These are phyloP conservation scores for Stigmatopora nigra DNA, from an alignment of 2,113 vertebrate genomes.

Conservation along the genomic window DNA sequence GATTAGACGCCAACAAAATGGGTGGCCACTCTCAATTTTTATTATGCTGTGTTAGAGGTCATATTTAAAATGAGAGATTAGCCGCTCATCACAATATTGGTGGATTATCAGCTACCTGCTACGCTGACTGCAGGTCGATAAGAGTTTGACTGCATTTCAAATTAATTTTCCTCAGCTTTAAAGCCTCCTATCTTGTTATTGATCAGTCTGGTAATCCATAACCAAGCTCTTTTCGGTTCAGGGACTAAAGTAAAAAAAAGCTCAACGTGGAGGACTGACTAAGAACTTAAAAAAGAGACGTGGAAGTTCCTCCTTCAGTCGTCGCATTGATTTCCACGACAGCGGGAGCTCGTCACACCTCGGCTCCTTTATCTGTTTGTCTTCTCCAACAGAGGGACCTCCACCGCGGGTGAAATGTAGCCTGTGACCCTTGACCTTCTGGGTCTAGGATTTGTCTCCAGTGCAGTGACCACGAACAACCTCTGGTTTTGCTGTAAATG, in stretches of 20 bases:
- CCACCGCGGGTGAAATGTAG: constrained; percentile 63
- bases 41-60: constrained; percentile 63
- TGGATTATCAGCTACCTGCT: constrained; percentile 90
- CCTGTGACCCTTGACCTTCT: constrained; percentile 51
- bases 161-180: constrained; percentile 93
- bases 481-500: constrained; percentile 68
- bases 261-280: constrained; percentile 81
- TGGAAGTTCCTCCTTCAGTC: constrained; percentile 9
- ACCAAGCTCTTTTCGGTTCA: constrained; percentile 81
- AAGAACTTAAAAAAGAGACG: constrained; percentile 61
- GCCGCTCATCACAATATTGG: constrained; percentile 92
- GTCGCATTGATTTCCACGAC: constrained; percentile 50
- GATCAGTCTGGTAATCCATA: constrained; percentile 96
- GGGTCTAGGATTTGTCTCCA: constrained; percentile 65
- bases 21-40: constrained; percentile 45
- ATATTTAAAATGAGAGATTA: constrained; percentile 94
- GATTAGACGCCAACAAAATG: constrained; percentile 45
- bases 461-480: constrained; percentile 69
- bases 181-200: constrained; percentile 88
- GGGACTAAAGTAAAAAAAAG: constrained; percentile 75
- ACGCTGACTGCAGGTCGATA: constrained; percentile 86
- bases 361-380: constrained; percentile 59
- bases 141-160: constrained; percentile 94
- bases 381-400: constrained; percentile 68
- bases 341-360: constrained; percentile 54